Conservation (phyloP, 2,113 vertebrate species). For the Azemiops feae region DNA sequence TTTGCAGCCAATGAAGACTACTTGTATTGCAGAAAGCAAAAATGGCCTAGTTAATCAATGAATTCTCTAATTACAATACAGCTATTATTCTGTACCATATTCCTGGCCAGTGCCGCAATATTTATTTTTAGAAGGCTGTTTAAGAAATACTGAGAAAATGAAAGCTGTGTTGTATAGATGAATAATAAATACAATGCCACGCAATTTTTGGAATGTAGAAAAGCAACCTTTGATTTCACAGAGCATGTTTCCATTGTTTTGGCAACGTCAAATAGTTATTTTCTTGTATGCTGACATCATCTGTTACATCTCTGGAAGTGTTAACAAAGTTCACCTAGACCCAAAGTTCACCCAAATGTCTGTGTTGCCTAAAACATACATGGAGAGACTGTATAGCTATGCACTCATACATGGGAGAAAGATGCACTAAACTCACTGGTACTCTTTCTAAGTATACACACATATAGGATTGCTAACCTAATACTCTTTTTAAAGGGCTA, state of each 20-base stretch:
- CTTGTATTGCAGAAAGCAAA: neutral
- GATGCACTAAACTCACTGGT: neutral
- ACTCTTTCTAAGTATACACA: neutral
- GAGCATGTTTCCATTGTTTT: neutral
- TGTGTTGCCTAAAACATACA: neutral
- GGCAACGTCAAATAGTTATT: neutral
- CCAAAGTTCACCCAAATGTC: neutral
- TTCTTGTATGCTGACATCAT: neutral
- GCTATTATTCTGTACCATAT: neutral
- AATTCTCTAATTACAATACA: neutral
- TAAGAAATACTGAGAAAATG: constrained; percentile 7
- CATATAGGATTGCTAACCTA: neutral
- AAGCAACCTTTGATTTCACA: neutral
- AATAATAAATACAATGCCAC: neutral
- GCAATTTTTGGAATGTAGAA: neutral
- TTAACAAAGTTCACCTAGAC: neutral
- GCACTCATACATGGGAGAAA: neutral
- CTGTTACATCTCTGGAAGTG: neutral
- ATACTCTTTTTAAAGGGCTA: neutral
- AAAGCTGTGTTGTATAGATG: neutral
- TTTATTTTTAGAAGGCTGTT: neutral
- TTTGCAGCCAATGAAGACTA: neutral
- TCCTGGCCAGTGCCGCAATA: neutral
- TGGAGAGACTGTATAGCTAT: neutral
- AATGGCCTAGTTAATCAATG: neutral